Evolutionary conservation across 2,888 invertebrate species (phyloP), one percentile per base, ranked within the genome.

Genomic region (Eristalis arbustorum): DNA sequence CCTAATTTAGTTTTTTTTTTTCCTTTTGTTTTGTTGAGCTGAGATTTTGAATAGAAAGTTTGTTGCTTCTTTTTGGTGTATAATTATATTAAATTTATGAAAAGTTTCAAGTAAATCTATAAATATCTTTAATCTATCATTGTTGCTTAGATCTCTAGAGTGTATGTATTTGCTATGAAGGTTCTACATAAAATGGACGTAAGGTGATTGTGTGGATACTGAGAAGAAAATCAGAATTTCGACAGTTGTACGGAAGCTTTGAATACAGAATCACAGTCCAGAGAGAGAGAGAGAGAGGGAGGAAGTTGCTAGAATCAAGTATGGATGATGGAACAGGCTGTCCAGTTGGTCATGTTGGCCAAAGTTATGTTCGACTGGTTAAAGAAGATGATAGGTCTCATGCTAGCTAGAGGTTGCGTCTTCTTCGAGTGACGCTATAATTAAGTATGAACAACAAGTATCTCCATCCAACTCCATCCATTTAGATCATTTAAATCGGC

Each of bases 151-250:
- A 28, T 34, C 23, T 67, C 13, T 49, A 25, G 49, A 18, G 49
- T 49, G 49, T 49, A 49, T 18, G 49, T 49, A 18, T 42, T 61
- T 68, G 10, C 49, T 49, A 49, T 49, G 22, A 42, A 40, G 71
- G 49, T 74, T 84, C 63, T 85, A 69, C 49, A 74, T 63, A 79
- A 84, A 84, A 84, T 84, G 84, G 84, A 84, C 84, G 80, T 76
- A 67, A 67, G 68, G 75, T 80, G 66, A 76, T 80, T 84, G 74
- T 40, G 31, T 64, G 37, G 57, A 64, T 61, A 66, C 23, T 63
- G 31, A 37, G 67, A 22, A 22, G 67, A 11, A 11, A 49, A 49
- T 49, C 42, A 1, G 2, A 8, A 18, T 6, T 6, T 22, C 6
- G n/a, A 18, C n/a, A 49, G 18, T 18, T 49, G 6, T 42, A 42